Evolutionary conservation across 1,140 invertebrate species (phyloP).

Genomic region (Micrasema longulum): DNA sequence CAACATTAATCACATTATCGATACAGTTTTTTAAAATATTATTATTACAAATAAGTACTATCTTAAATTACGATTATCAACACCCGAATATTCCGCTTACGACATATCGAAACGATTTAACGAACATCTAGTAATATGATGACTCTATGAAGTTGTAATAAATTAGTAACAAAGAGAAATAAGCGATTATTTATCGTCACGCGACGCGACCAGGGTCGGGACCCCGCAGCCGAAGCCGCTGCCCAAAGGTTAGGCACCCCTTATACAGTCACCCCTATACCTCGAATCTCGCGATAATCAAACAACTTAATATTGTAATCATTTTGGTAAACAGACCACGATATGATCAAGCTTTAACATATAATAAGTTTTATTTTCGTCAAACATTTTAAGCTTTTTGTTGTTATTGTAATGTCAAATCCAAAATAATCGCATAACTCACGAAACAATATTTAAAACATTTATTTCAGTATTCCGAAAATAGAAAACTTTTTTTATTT

Average conservation of each 20-base stretch:
- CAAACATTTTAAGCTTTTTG: too few relatives aligned
- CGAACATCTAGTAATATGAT: conserved; percentile 6
- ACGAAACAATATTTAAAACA: too few relatives aligned
- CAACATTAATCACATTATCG: conserved; percentile 44
- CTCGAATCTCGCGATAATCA: conserved; percentile 12
- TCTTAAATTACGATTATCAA: conserved; percentile 34
- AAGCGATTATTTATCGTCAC: conserved; percentile 29
- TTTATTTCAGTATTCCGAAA: too few relatives aligned
- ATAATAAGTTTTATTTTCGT: too few relatives aligned
- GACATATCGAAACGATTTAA: conserved; percentile 1
- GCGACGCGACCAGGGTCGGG: conserved; percentile 47
- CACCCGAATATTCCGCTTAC: conserved; percentile 18
- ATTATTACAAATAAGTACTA: too few relatives aligned
- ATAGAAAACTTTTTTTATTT: too few relatives aligned
- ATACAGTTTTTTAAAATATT: conserved; percentile 18
- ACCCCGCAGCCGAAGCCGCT: conserved; percentile 42
- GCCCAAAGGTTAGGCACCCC: conserved; percentile 38
- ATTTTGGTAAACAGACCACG: too few relatives aligned
- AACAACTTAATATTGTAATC: too few relatives aligned
- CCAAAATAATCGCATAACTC: too few relatives aligned
- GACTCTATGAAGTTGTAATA: conserved; percentile 17
- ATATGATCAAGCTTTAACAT: too few relatives aligned
- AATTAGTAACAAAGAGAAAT: neutral
- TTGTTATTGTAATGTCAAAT: too few relatives aligned
- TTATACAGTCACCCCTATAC: conserved; percentile 21